Evolutionary conservation across 2,797 vertebrate species (phyloP).

Genomic region (Prunella strophiata): DNA sequence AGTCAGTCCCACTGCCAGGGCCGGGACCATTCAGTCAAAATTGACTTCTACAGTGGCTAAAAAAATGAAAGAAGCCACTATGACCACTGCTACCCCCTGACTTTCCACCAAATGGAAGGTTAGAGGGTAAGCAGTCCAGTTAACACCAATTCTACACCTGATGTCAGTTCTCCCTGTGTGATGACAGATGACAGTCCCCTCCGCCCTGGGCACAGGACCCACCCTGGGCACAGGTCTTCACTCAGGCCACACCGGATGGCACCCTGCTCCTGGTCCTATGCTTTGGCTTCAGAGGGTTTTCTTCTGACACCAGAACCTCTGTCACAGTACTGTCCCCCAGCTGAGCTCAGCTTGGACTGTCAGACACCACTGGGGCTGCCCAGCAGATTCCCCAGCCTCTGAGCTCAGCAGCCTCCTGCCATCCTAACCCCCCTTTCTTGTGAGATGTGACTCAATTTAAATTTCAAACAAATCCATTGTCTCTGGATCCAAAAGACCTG

Average conservation of each 20-base stretch:
- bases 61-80: neutral
- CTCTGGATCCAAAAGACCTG: neutral
- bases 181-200: neutral
- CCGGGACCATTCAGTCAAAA: neutral
- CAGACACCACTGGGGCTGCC: neutral
- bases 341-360: neutral
- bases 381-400: neutral
- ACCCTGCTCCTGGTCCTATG: neutral
- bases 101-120: too few species aligned
- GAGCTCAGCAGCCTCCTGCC: neutral
- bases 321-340: neutral
- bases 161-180: accelerated
- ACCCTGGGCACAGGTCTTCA: accelerated
- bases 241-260: neutral
- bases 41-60: neutral
- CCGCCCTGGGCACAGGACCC: neutral
- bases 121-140: neutral
- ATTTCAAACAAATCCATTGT: neutral
- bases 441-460: neutral
- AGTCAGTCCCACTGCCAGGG: neutral
- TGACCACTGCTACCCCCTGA: too few species aligned
- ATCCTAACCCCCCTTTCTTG: accelerated
- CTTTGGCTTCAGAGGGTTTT: neutral
- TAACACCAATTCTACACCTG: accelerated
- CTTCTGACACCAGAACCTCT: neutral